Evolutionary conservation across 2,888 invertebrate species (phyloP).

Genomic region (Sipha maydis): DNA sequence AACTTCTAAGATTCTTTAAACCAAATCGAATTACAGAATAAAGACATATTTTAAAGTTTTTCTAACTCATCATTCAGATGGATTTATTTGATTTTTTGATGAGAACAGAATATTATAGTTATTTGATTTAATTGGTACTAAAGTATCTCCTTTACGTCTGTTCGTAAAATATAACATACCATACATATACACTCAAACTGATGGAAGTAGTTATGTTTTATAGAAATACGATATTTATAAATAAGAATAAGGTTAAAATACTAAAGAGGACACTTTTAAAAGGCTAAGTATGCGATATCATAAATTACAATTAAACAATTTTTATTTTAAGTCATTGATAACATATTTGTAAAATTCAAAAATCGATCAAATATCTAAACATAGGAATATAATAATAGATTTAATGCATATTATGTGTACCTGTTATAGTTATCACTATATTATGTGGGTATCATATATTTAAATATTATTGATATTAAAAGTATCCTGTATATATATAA

Average conservation of each 20-base stretch:
- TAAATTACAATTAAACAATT: too few relatives aligned
- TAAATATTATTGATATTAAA: too few relatives aligned
- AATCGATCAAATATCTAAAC: too few relatives aligned
- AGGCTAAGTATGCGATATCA: neutral
- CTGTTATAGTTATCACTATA: too few relatives aligned
- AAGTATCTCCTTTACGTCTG: conserved; percentile 24
- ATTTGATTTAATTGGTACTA: conserved; percentile 43
- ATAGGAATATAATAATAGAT: too few relatives aligned
- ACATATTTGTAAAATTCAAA: too few relatives aligned
- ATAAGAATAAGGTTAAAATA: conserved; percentile 7
- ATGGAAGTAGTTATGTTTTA: conserved; percentile 18
- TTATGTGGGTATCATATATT: too few relatives aligned
- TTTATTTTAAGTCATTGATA: too few relatives aligned
- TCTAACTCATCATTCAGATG: conserved; percentile 19
- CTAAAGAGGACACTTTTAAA: conserved; percentile 17
- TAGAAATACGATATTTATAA: conserved; percentile 23
- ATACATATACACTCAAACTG: neutral
- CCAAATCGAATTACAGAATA: neutral
- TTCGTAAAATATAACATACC: conserved; percentile 10
- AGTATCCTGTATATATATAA: too few relatives aligned
- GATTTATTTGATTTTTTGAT: conserved; percentile 14
- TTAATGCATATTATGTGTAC: too few relatives aligned
- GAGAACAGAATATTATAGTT: conserved; percentile 6
- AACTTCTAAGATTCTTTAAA: neutral
- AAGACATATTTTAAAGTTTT: conserved; percentile 29